Percentiles rank a stretch among this genome's conserved stretches.
These are phyloP conservation scores for Salmo trutta DNA, from an alignment of 2,797 vertebrate genomes.

Conservation along the genomic window DNA sequence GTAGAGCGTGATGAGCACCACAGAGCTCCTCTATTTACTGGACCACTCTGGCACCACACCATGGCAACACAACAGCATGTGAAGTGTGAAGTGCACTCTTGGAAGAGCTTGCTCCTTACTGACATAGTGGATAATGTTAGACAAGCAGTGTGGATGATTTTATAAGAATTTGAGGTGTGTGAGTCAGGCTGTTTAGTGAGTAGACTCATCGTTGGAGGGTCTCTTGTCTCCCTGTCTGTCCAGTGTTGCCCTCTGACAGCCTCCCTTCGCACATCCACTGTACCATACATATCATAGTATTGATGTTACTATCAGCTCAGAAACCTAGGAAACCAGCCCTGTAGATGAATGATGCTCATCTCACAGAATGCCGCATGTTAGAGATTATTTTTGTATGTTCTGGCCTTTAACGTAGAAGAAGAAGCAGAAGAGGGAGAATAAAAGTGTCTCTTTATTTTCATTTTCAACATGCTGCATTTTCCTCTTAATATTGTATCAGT, in stretches of 20 bases:
- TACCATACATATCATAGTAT: neutral
- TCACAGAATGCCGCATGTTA: conserved; percentile 55
- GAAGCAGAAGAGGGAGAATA: conserved; percentile 42
- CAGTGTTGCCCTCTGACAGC: neutral
- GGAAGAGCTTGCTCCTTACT: neutral
- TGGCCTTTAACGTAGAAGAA: conserved; percentile 57
- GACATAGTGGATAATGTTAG: neutral
- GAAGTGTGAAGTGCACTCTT: neutral
- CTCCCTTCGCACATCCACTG: neutral
- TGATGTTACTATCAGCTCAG: neutral
- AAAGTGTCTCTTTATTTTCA: conserved; percentile 55
- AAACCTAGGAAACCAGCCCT: conserved; percentile 50
- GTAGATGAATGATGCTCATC: conserved; percentile 49
- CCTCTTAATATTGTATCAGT: conserved; percentile 63
- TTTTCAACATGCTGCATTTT: conserved; percentile 70
- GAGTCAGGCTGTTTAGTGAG: neutral
- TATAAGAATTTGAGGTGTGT: too few species aligned
- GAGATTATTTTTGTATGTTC: conserved; percentile 76
- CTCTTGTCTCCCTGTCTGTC: too few species aligned
- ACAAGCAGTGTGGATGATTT: neutral
- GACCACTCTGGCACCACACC: neutral
- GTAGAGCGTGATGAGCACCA: neutral
- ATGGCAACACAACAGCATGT: neutral
- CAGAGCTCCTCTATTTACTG: neutral
- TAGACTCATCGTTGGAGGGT: neutral